Evolutionary conservation across 2,113 vertebrate genomes (phyloP).

Genomic region (Rhizomys pruinosus): DNA sequence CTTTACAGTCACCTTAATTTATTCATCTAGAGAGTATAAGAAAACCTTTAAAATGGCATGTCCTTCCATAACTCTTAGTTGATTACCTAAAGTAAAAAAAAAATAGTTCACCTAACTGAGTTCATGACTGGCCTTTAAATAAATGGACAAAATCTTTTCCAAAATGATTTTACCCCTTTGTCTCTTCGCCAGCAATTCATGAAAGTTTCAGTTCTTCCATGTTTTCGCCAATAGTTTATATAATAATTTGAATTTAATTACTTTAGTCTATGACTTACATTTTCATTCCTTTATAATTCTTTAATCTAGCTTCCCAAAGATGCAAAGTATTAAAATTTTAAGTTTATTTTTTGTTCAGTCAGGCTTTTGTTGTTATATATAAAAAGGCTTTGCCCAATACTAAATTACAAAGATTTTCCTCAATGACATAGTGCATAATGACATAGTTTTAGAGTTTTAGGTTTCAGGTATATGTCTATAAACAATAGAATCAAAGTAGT

Average conservation of each 20-base stretch:
- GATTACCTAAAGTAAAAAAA: neutral
- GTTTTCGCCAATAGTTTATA: neutral
- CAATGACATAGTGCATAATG: neutral
- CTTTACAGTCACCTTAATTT: neutral
- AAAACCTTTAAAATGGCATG: neutral
- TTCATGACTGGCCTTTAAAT: neutral
- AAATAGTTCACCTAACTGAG: neutral
- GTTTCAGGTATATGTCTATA: neutral
- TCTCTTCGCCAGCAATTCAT: neutral
- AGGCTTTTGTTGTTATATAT: neutral
- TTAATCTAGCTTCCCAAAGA: neutral
- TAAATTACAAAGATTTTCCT: neutral
- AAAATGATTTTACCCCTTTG: neutral
- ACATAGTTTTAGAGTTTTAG: neutral
- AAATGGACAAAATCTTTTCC: neutral
- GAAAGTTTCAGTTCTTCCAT: neutral
- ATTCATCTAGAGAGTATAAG: neutral
- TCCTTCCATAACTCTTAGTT: neutral
- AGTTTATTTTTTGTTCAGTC: neutral
- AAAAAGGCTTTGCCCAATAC: neutral
- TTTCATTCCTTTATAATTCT: neutral
- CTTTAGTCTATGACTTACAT: neutral
- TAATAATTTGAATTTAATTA: neutral
- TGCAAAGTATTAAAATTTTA: neutral
- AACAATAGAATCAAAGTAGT: neutral